These are phyloP conservation scores for Hippoglossus stenolepis DNA, from an alignment of 2,113 vertebrate genomes.

Conservation along the genomic window DNA sequence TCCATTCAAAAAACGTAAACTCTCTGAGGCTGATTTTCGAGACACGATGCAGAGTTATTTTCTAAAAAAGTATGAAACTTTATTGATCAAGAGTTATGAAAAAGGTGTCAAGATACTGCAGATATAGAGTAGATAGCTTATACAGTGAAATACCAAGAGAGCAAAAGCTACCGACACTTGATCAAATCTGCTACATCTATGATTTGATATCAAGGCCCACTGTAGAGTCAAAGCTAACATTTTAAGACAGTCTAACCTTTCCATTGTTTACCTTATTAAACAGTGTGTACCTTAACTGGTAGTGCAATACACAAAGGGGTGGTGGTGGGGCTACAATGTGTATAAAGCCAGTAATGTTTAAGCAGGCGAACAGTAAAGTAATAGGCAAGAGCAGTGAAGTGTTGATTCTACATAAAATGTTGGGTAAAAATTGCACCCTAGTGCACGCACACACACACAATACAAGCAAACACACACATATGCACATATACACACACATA, in stretches of 20 bases:
- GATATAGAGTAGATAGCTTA: neutral
- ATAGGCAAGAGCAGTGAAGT: conserved; percentile 98
- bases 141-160: conserved; percentile 23
- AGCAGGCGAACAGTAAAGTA: conserved; percentile 94
- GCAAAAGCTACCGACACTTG: conserved; percentile 25
- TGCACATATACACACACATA: conserved; percentile 11
- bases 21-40: neutral
- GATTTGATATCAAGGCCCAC: conserved; percentile 63
- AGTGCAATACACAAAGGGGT: conserved; percentile 61
- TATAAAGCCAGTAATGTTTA: conserved; percentile 85
- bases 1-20: neutral
- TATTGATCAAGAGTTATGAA: neutral
- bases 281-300: conserved; percentile 75
- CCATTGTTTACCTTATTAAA: conserved; percentile 81
- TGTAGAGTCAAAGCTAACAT: conserved; percentile 59
- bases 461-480: conserved; percentile 17
- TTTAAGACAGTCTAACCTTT: conserved; percentile 79
- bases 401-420: conserved; percentile 99
- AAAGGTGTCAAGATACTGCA: neutral
- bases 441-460: conserved; percentile 36
- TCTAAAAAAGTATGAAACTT: neutral
- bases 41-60: neutral
- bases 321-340: conserved; percentile 53
- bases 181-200: conserved; percentile 55
- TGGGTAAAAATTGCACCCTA: conserved; percentile 77